Base-by-base conservation (phyloP, 2,888 invertebrate genomes). In the Allygus modestus region DNA sequence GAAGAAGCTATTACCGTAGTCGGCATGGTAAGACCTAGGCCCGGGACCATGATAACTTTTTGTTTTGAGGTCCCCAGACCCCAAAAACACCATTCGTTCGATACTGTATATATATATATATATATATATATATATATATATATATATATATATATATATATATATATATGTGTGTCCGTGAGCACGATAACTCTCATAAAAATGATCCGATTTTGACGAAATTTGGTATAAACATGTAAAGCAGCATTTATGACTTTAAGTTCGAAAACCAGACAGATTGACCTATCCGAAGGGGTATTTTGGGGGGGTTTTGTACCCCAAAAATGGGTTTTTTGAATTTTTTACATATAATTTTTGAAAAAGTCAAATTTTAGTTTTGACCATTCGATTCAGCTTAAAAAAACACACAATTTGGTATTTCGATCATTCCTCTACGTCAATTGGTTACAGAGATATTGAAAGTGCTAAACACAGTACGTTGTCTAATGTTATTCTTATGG, bases 101-200 rank as follows among this genome's bases (percentile, higher is more conserved):
- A 15, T 15, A 9, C 12, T 17, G 1, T 46, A 46, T 46, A 46
- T 46, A 46, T 46, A 7, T 46, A 46, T 46, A 7, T 46, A 46
- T 46, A 46, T 46, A 46, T 46, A 46, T 46, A 46, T 46, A 46
- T 46, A 46, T 46, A 46, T 46, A 46, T 46, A 46, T 46, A 46
- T 46, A 46, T 46, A 46, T 46, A 46, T 46, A 46, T 46, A 46
- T 46, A 46, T 46, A 46, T 46, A 46, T 46, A 46, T 46, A 46
- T 46, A 46, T 46, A 46, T 46, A 46, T 46, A 46, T 46, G 17
- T 46, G 46, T 46, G 46, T 46, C 46, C 17, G 46, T 46, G 12
- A 17, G 12, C 12, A 11, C 17, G 46, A 46, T 46, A 46, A 15
- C 46, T 7, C 1, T 15, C 17, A 12, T 15, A 46, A 17, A 17